These are phyloP conservation scores for Lepus timidus DNA, from an alignment of 2,113 vertebrate species.

Conservation along the genomic window DNA sequence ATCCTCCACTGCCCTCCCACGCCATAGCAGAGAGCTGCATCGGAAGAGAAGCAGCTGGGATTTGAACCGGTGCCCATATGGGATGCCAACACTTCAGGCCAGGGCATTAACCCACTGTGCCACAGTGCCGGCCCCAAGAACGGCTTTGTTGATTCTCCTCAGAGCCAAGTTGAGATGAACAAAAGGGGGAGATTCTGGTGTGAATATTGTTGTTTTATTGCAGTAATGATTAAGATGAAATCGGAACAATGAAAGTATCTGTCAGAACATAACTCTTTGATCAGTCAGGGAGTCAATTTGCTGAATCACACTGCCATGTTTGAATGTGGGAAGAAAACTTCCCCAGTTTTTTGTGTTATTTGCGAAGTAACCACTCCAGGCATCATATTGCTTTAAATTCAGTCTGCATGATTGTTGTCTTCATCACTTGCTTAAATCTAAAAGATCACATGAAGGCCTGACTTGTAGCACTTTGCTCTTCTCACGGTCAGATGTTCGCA, in stretches of 20 bases:
- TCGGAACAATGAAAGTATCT: neutral
- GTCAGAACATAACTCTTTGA: neutral
- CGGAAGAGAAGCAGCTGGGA: too few species aligned
- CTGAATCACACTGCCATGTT: neutral
- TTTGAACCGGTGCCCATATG: too few species aligned
- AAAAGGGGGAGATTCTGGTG: neutral
- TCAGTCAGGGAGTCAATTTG: neutral
- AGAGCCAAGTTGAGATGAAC: neutral
- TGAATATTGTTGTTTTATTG: neutral
- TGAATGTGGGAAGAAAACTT: neutral
- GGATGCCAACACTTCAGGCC: too few species aligned
- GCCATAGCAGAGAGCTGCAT: too few species aligned
- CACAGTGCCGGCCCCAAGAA: neutral
- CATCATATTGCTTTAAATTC: neutral
- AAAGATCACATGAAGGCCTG: neutral
- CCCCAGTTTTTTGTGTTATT: neutral
- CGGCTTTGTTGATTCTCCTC: neutral
- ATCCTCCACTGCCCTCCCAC: too few species aligned
- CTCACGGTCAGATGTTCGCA: neutral
- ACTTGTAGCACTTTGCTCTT: neutral
- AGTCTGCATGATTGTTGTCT: neutral
- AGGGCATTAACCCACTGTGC: too few species aligned
- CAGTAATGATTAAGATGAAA: slow-evolving; percentile 3
- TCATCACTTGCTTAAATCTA: neutral
- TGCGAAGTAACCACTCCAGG: neutral